Evolutionary conservation across 2,888 invertebrate genomes (phyloP).

Genomic region (Xestia rhomboidea): DNA sequence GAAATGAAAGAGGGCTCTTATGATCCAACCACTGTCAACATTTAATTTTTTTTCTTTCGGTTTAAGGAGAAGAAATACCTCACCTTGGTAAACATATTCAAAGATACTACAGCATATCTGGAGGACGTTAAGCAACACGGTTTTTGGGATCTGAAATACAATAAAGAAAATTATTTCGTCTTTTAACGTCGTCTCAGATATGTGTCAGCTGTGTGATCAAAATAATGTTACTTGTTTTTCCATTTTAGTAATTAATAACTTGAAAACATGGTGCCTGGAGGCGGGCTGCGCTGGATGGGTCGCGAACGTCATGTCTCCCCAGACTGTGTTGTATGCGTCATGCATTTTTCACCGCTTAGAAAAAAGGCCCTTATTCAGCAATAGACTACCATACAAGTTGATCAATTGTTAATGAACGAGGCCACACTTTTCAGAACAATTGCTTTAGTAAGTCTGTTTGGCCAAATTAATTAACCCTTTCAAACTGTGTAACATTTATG

Average conservation of each 20-base stretch:
- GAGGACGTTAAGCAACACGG: conserved; percentile 70
- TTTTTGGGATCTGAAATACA: conserved; percentile 66
- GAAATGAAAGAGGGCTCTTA: no score
- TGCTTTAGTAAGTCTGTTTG: no score
- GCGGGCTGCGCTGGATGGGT: no score
- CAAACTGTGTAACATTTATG: background rate
- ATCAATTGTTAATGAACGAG: background rate
- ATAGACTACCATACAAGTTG: background rate
- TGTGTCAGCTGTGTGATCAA: background rate
- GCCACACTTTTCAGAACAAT: background rate
- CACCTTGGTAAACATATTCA: conserved; percentile 71
- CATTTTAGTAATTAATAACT: background rate
- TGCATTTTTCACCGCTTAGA: no score
- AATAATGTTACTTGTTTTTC: background rate
- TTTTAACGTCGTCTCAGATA: background rate
- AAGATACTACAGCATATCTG: conserved; percentile 64
- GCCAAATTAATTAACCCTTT: background rate
- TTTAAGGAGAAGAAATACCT: background rate
- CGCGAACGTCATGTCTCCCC: no score
- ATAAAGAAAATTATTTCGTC: background rate
- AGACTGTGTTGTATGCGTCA: no score
- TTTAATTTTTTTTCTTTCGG: no score
- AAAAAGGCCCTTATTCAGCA: background rate
- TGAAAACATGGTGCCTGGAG: background rate
- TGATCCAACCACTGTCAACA: no score